phyloP scores from a whole-genome alignment of 2,888 invertebrate genomes.

The Drosophila lacicola region DNA sequence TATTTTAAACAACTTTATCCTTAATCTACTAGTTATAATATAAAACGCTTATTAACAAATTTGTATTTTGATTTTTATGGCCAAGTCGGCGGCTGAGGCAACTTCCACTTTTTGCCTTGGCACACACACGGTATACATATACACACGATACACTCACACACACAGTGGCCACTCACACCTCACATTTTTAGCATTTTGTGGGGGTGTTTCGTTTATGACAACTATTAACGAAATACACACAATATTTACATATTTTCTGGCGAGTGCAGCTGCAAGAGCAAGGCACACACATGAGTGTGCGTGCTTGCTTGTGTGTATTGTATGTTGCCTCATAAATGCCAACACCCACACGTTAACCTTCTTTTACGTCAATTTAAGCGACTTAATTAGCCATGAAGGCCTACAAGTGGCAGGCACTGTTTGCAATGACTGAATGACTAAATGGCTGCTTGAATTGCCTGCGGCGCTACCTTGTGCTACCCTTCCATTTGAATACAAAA shows the following conservation, averaged over 20 bases:
- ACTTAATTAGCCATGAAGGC: constrained; percentile 80
- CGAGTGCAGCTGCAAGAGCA: constrained; percentile 68
- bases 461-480: constrained; percentile 22
- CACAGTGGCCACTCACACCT: constrained; percentile 38
- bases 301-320: constrained; percentile 19
- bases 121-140: neutral
- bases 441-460: constrained; percentile 27
- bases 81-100: constrained; percentile 13
- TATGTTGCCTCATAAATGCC: constrained; percentile 69
- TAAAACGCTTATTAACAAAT: constrained; percentile 24
- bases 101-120: constrained; percentile 52
- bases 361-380: constrained; percentile 66
- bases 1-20: neutral
- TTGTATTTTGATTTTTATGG: constrained; percentile 28
- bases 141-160: constrained; percentile 4
- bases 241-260: constrained; percentile 65
- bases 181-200: constrained; percentile 58
- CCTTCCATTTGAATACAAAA: constrained; percentile 1
- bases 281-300: neutral
- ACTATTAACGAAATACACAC: constrained; percentile 59
- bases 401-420: constrained; percentile 58
- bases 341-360: constrained; percentile 76
- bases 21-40: constrained; percentile 5
- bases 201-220: constrained; percentile 63
- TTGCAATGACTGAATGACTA: constrained; percentile 26